Base-by-base conservation (phyloP, 2,888 invertebrate species). In the Calliopum simillimum region DNA sequence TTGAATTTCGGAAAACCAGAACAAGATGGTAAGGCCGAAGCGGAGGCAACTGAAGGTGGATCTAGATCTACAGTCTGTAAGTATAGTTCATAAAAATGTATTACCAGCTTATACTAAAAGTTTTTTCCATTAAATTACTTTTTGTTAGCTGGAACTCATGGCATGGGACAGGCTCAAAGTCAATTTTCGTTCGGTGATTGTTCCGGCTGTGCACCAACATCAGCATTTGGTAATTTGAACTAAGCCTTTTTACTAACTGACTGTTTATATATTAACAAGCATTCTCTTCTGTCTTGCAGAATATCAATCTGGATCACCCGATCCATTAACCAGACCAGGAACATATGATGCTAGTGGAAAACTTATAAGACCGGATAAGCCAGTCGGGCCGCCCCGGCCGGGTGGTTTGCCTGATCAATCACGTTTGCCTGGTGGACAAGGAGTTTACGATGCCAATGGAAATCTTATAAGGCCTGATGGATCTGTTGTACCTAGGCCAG, bases 91-190 rank as follows among this genome's bases (percentile, higher is more conserved):
- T 25, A 44, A 47, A 68, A 71, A 59, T 63, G 65, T 47, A 41
- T 6, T 25, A 14, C 2, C 13, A n/a, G 41, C 33, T 59, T 25
- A 19, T 23, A 16, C 0, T 25, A 46, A 19, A 46, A 19, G 21
- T 21, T 61, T 11, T 16, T 21, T 6, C 4, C 2, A 23, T 23
- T 13, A 4, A 12, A 11, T 14, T 23, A 19, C 23, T 23, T 56
- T 46, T 44, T 46, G 11, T 61, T 49, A 95, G 94, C 90, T 87
- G 94, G 94, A 58, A 90, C 88, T 74, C 92, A 91, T 80, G 95
- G 95, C 68, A 94, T 95, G 93, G 95, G 95, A 0, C 94, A 94
- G 87, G 95, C 95, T 0, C 95, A 95, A 86, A 94, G 94, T 85
- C 95, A 95, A 86, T 93, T 93, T 62, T 89, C 91, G 71, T 90